phyloP scores from a whole-genome alignment of 2,888 invertebrate genomes.

The Eupithecia tripunctaria region DNA sequence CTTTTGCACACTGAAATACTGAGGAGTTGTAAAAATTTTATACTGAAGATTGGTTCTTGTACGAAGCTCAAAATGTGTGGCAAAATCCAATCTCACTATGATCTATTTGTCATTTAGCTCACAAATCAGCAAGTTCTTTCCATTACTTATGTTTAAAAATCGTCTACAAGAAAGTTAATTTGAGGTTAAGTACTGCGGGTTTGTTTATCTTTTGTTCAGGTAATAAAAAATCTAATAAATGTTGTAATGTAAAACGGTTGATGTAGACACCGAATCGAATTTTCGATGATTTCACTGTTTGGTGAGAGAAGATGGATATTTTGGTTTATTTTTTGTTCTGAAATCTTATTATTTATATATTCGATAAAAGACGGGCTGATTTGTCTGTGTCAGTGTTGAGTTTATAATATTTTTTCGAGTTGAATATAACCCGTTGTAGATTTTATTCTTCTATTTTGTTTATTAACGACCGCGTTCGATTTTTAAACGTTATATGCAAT shows the following conservation, averaged over 20 bases:
- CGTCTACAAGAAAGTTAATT: too few species aligned
- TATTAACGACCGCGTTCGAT: background rate
- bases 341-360: background rate
- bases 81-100: background rate
- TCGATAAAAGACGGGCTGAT: background rate
- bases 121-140: too few species aligned
- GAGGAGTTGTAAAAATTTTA: background rate
- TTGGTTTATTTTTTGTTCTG: background rate
- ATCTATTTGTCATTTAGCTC: too few species aligned
- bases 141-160: too few species aligned
- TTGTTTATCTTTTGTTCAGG: too few species aligned
- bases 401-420: background rate
- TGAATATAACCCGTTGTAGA: background rate
- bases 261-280: background rate
- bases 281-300: background rate
- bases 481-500: too few species aligned
- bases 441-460: background rate
- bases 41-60: background rate
- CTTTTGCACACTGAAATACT: conserved; percentile 1
- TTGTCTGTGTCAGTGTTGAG: background rate
- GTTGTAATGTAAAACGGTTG: background rate
- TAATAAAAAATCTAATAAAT: too few species aligned
- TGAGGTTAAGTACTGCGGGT: too few species aligned
- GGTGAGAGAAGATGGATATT: background rate
- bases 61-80: background rate